A percentile compares a stretch with the other conserved stretches of the same genome.
These are phyloP conservation scores for Coremacera marginata DNA, from an alignment of 2,888 invertebrate species.

Conservation along the genomic window DNA sequence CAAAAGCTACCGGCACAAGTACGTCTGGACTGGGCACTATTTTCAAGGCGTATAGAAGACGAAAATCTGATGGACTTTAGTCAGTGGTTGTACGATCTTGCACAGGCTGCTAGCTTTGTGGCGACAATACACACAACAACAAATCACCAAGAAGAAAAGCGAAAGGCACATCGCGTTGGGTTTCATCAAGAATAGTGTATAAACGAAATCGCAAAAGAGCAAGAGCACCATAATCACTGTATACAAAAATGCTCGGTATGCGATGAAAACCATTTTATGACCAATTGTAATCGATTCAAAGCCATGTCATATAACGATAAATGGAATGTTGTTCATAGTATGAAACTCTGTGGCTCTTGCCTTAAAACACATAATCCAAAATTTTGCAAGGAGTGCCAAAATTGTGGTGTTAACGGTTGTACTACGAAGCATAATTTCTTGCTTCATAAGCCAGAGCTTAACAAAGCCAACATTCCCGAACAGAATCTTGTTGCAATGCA, in stretches of 20 bases:
- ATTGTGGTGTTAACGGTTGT: neutral
- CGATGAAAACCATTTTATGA: neutral
- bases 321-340: constrained; percentile 32
- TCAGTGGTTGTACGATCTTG: constrained; percentile 32
- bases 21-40: constrained; percentile 34
- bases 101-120: constrained; percentile 33
- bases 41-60: neutral
- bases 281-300: neutral
- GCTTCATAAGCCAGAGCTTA: neutral
- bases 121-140: neutral
- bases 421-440: neutral
- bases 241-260: neutral
- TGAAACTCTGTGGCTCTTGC: constrained; percentile 30
- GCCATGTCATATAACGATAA: neutral
- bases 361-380: constrained; percentile 20
- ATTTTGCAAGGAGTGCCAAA: constrained; percentile 27
- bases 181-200: constrained; percentile 1
- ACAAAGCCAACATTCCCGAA: neutral
- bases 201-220: neutral
- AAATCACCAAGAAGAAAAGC: constrained; percentile 3
- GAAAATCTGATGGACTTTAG: constrained; percentile 19
- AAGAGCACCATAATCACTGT: too few relatives aligned
- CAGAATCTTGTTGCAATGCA: neutral
- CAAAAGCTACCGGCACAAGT: constrained; percentile 13
- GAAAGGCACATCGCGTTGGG: constrained; percentile 1